Base-by-base conservation (phyloP, 2,888 invertebrate species). In the Abscondita cerata region DNA sequence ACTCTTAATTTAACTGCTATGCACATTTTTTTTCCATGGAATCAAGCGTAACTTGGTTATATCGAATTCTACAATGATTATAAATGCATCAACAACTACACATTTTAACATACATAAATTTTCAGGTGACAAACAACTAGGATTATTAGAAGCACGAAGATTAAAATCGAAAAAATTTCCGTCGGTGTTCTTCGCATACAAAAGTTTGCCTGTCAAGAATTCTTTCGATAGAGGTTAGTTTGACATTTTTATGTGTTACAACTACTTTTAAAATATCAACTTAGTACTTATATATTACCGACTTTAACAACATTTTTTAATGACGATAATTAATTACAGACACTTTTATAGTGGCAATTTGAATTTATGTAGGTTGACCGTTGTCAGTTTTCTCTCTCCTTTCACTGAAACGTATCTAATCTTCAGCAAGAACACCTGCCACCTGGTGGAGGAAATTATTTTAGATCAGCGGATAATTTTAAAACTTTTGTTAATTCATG, bases 331-430 rank as follows among this genome's bases (percentile, higher is more conserved):
- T 59, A 59, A 52, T 59, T 59, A 52, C 52, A 20, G 47, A 20
- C 33, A 48, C 41, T 52, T 59, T 59, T 59, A 59, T 59, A 53
- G 59, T 47, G 34, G 59, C 52, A 59, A 44, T 44, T 58, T 44
- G 46, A 52, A 58, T 58, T 52, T 44, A 58, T 33, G 38, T 36
- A n/a, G 36, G 47, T 38, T 57, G 59, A 59, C 59, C 52, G 59
- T 15, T 59, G 59, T 59, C 34, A 47, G 47, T 52, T 52, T 47
- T 52, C 34, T 15, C n/a, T 18, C 44, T 9, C 19, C 19, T 11
- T 18, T 44, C 8, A 18, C 25, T 41, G 19, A 46, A 44, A 51
- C 40, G 1, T 53, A 53, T 53, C 59, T 59, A 53, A 59, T 52
- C 59, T 52, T 33, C 46, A 11, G 6, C 2, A 6, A 34, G 38